phyloP scores from a whole-genome alignment of 2,113 vertebrate genomes.

The Vireo altiloquus region DNA sequence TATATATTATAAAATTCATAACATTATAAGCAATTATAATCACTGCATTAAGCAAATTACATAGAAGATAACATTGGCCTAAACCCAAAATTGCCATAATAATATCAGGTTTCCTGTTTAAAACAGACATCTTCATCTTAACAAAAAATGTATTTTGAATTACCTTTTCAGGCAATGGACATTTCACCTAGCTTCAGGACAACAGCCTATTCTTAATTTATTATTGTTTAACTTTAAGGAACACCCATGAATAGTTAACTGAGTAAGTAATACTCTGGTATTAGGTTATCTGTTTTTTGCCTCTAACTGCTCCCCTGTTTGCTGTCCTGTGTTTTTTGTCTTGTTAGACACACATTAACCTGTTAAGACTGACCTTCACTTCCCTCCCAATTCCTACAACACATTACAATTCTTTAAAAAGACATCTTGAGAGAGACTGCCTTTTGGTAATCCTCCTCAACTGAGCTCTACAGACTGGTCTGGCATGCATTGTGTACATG shows the following conservation, averaged over 20 bases:
- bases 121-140: constrained; percentile 7
- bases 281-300: neutral
- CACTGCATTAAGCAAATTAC: neutral
- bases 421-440: constrained; percentile 20
- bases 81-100: neutral
- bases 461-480: neutral
- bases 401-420: constrained; percentile 54
- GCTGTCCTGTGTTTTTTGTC: constrained; percentile 17
- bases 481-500: constrained; percentile 52
- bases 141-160: constrained; percentile 7
- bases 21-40: neutral
- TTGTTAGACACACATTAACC: constrained; percentile 38
- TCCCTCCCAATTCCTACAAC: neutral
- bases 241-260: neutral
- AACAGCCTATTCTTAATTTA: neutral
- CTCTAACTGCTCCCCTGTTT: neutral
- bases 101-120: neutral
- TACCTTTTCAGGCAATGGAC: neutral
- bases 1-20: neutral
- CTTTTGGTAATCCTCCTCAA: constrained; percentile 37
- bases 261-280: neutral
- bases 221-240: neutral
- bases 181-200: neutral
- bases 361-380: constrained; percentile 18
- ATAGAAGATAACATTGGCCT: neutral